Percentiles rank a stretch among this genome's conserved stretches.
Evolutionary conservation across 2,888 invertebrate genomes (phyloP).

Genomic region (Tachina lurida): DNA sequence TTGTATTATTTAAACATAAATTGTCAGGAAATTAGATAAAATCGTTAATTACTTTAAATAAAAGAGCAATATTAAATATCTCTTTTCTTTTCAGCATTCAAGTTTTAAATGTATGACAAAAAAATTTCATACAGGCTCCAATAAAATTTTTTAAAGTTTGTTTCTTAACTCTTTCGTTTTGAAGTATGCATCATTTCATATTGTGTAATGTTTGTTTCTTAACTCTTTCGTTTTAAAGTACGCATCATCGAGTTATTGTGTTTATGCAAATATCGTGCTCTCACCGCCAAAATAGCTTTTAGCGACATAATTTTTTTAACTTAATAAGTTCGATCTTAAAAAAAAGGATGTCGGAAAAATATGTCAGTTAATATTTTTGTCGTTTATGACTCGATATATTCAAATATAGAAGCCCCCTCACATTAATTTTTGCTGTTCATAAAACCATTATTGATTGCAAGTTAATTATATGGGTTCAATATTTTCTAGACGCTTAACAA

Average conservation of each 20-base stretch:
- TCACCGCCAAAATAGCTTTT: not conserved
- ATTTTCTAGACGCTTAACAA: slow-evolving; percentile 60
- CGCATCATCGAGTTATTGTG: too few species aligned
- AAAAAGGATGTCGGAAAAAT: too few species aligned
- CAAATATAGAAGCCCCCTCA: slow-evolving; percentile 38
- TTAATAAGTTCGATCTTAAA: too few species aligned
- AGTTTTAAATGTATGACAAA: too few species aligned
- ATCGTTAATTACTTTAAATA: too few species aligned
- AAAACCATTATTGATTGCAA: slow-evolving; percentile 64
- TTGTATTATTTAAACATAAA: too few species aligned
- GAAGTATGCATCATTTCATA: too few species aligned
- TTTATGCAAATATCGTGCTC: not conserved
- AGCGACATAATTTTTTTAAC: too few species aligned
- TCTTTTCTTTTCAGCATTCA: too few species aligned
- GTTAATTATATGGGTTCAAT: slow-evolving; percentile 70
- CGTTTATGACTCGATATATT: not conserved
- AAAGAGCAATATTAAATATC: too few species aligned
- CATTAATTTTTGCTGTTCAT: slow-evolving; percentile 12
- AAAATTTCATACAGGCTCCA: not conserved
- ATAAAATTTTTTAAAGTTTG: not conserved
- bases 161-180: slow-evolving; percentile 23
- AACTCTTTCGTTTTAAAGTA: slow-evolving; percentile 15
- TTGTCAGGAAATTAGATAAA: too few species aligned
- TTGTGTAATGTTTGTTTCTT: slow-evolving; percentile 1
- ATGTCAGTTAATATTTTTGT: too few species aligned